Percentiles rank a stretch among this genome's conserved stretches.
Evolutionary conservation across 1,140 invertebrate species (phyloP).

Genomic region (Laupala kohalensis): DNA sequence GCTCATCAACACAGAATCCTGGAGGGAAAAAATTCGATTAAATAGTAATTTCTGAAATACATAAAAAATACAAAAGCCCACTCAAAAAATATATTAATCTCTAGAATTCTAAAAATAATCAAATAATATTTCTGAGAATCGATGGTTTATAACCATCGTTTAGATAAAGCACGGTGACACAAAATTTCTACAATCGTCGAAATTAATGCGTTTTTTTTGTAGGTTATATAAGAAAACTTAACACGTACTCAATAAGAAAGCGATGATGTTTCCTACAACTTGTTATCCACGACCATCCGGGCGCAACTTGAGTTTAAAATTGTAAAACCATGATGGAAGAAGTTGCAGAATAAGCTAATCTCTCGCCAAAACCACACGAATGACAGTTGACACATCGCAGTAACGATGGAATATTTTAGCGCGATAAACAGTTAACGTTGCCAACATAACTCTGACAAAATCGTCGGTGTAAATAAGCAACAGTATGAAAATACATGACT

Average conservation of each 20-base stretch:
- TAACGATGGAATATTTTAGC: neutral
- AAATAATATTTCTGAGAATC: neutral
- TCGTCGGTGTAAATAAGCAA: too few species aligned
- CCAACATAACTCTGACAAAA: neutral
- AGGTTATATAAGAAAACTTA: neutral
- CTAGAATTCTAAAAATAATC: neutral
- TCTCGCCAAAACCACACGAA: neutral
- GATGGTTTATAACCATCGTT: neutral
- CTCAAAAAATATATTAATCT: neutral
- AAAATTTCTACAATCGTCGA: neutral
- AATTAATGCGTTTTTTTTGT: neutral
- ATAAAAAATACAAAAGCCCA: neutral
- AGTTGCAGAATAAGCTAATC: neutral
- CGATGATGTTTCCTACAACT: too few species aligned
- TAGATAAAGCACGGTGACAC: neutral
- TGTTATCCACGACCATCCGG: too few species aligned
- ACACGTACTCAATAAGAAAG: too few species aligned
- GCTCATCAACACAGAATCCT: neutral
- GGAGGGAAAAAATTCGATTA: neutral
- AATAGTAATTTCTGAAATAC: too few species aligned
- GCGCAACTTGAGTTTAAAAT: neutral
- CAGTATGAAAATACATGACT: too few species aligned
- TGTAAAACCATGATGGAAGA: neutral
- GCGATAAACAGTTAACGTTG: neutral
- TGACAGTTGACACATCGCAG: neutral